Percentiles rank a stretch among this genome's conserved stretches.
phyloP scores from a whole-genome alignment of 2,113 vertebrate species.

The Conger conger region DNA sequence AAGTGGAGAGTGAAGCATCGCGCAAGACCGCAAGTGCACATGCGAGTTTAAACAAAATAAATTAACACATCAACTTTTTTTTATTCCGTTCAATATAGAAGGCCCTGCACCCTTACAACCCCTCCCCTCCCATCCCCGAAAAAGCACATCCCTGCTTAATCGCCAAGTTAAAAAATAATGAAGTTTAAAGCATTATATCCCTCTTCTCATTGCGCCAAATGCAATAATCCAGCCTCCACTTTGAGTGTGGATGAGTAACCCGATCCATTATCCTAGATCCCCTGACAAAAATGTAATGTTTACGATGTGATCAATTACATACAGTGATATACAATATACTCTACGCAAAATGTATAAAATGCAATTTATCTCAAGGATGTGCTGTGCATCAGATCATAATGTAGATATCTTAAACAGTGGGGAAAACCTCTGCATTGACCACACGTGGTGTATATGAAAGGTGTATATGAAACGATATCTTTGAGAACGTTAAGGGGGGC shows the following conservation, averaged over 20 bases:
- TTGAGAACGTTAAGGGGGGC: background rate
- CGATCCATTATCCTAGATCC: background rate
- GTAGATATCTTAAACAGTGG: background rate
- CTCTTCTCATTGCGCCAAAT: too few species aligned
- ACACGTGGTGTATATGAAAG: background rate
- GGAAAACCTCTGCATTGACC: background rate
- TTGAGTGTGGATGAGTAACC: background rate
- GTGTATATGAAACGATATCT: background rate
- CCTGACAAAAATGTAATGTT: background rate
- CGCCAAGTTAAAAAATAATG: background rate
- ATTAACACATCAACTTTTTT: background rate
- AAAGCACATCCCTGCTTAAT: background rate
- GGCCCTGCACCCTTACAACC: background rate
- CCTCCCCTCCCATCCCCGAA: too few species aligned
- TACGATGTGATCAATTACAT: background rate
- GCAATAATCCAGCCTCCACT: background rate
- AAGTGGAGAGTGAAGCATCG: background rate
- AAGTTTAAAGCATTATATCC: too few species aligned
- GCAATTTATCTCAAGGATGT: background rate
- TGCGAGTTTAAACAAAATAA: background rate
- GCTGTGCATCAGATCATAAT: background rate
- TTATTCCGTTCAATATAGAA: background rate
- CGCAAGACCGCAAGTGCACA: background rate
- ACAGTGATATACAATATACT: background rate
- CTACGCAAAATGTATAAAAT: background rate